Base-by-base conservation (phyloP, 2,797 vertebrate genomes). In the Craterocephalus amniculus region DNA sequence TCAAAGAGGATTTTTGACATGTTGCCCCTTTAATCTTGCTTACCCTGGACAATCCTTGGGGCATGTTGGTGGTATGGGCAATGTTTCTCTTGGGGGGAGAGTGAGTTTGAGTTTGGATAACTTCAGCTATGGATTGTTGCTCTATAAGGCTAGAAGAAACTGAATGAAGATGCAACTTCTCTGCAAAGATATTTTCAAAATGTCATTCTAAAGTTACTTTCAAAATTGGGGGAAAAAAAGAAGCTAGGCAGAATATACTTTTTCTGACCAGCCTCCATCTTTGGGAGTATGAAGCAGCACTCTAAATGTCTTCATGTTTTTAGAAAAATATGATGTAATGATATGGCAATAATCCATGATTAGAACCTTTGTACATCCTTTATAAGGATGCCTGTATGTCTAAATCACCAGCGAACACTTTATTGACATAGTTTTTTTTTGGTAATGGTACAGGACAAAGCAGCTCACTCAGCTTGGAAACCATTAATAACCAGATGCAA, bases 1-100 rank as follows among this genome's bases (percentile, higher is more conserved):
- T 89, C 73, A 92, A 88, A 90, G 87, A 85, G 89, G 87, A 93
- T 94, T 93, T 31, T 90, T 91, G 89, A 91, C 82, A 80, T 88
- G 88, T 88, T 83, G 76, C 74, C 59, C 67, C 89, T 91, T 93
- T 93, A 93, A 93, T 94, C 92, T 90, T 73, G 66, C 85, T 79
- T 60, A 70, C 67, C 75, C 65, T 59, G 54, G 78, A 84, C 75
- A 68, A 57, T 79, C 71, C 55, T 66, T 64, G 57, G 80, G 75
- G 71, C 74, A 74, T 54, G 70, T 64, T 62, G 76, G 65, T 36
- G 16, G 71, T 60, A 66, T 70, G 82, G 74, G 80, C 79, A 76
- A 72, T 79, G 32, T 61, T 77, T 70, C 58, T 65, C 64, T 32
- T 56, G 14, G 32, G 43, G 24, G 24, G 43, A 26, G 34, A 9